These are phyloP conservation scores for Pachydiplax longipennis DNA, from an alignment of 2,888 invertebrate genomes.

Conservation along the genomic window DNA sequence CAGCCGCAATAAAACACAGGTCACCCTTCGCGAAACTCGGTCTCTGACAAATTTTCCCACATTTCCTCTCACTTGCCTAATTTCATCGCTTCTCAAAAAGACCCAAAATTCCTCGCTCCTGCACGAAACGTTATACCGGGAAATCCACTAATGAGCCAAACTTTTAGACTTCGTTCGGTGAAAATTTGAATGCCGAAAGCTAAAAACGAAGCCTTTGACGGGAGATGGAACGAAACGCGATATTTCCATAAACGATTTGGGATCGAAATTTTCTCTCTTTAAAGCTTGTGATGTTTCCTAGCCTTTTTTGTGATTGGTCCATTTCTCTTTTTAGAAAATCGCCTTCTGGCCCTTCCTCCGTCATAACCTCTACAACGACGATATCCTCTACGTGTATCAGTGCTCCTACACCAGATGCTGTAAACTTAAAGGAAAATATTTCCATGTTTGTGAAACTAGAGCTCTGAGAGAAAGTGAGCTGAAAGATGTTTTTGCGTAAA, in stretches of 20 bases:
- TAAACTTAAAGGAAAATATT: no score
- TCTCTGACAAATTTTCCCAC: not conserved
- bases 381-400: no score
- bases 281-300: not conserved
- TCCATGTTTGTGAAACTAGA: no score
- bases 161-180: not conserved
- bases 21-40: no score
- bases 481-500: no score
- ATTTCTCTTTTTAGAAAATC: no score
- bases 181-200: constrained; percentile 23
- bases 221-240: not conserved
- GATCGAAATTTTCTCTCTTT: not conserved
- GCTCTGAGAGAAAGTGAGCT: no score
- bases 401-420: no score
- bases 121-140: not conserved
- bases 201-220: not conserved
- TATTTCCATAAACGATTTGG: constrained; percentile 26
- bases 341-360: no score
- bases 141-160: constrained; percentile 19
- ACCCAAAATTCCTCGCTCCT: not conserved
- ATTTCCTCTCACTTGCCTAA: not conserved
- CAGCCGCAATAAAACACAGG: no score
- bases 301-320: not conserved
- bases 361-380: no score
- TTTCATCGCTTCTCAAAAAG: not conserved